These are phyloP conservation scores for Neocloeon triangulifer DNA, from an alignment of 1,140 invertebrate species.

Conservation along the genomic window DNA sequence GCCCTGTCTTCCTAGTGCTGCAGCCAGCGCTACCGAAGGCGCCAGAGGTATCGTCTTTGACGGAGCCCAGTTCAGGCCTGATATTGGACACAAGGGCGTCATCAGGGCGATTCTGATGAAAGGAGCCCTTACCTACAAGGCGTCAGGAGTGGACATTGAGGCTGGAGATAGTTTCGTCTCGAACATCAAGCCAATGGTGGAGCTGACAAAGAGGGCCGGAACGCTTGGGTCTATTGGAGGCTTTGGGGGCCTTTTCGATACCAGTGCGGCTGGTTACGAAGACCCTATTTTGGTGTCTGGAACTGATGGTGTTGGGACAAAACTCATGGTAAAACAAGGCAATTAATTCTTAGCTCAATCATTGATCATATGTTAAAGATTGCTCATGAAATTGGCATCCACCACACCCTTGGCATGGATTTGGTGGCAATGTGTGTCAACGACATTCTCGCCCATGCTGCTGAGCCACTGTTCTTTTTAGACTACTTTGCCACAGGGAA, in stretches of 20 bases:
- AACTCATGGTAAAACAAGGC: constrained; percentile 47
- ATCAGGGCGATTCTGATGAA: constrained; percentile 15
- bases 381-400: constrained; percentile 53
- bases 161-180: constrained; percentile 71
- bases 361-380: constrained; percentile 28
- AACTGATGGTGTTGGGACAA: constrained; percentile 93
- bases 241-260: constrained; percentile 84
- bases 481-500: constrained; percentile 90
- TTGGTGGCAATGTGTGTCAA: constrained; percentile 97
- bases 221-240: constrained; percentile 64
- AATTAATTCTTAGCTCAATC: neutral
- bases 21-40: constrained; percentile 40
- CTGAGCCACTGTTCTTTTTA: constrained; percentile 84
- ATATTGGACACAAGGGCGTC: constrained; percentile 75
- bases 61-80: constrained; percentile 62
- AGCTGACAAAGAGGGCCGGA: constrained; percentile 41
- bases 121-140: constrained; percentile 62
- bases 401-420: constrained; percentile 78
- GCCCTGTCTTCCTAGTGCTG: constrained; percentile 38
- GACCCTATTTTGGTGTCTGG: constrained; percentile 81
- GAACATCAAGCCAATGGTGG: constrained; percentile 54
- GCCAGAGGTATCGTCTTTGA: constrained; percentile 54
- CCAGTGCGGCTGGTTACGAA: constrained; percentile 33
- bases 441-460: constrained; percentile 83
- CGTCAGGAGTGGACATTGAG: constrained; percentile 80